Evolutionary conservation across 1,140 invertebrate genomes (phyloP).

Genomic region (Scaptodrosophila lebanonensis): DNA sequence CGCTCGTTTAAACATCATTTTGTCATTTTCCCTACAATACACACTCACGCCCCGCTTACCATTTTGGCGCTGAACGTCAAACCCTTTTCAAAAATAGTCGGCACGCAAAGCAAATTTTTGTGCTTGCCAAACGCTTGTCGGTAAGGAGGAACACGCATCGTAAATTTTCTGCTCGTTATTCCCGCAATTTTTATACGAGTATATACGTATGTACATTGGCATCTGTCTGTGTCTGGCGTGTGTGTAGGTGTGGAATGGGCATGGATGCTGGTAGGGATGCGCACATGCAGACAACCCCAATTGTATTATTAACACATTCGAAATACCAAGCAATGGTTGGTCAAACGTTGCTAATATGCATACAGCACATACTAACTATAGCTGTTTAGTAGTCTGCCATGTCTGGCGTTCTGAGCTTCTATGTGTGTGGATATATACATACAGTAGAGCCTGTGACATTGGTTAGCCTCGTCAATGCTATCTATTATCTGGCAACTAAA

Average conservation of each 20-base stretch:
- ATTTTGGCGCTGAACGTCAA: conserved; percentile 57
- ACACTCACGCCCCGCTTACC: background rate
- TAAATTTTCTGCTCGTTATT: conserved; percentile 57
- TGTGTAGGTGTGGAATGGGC: conserved; percentile 1
- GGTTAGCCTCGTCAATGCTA: conserved; percentile 13
- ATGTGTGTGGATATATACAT: conserved; percentile 10
- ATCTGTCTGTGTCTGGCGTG: conserved; percentile 2
- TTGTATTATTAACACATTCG: conserved; percentile 73
- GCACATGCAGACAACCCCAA: conserved; percentile 46
- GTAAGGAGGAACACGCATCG: conserved; percentile 36
- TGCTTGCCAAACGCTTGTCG: conserved; percentile 11
- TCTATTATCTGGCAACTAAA: too few relatives aligned
- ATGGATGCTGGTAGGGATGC: too few relatives aligned
- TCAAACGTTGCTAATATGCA: conserved; percentile 61
- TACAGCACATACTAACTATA: background rate
- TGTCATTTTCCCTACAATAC: conserved; percentile 48
- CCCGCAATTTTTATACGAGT: conserved; percentile 24
- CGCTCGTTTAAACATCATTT: conserved; percentile 70
- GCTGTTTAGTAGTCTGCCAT: background rate
- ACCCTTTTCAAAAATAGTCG: conserved; percentile 69
- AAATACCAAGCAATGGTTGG: conserved; percentile 58
- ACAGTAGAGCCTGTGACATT: conserved; percentile 20
- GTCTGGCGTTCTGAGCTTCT: background rate
- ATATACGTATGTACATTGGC: background rate
- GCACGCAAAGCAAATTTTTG: conserved; percentile 35